Conservation (phyloP, 23 tunicate species). For the Clavelina lepadiformis region DNA sequence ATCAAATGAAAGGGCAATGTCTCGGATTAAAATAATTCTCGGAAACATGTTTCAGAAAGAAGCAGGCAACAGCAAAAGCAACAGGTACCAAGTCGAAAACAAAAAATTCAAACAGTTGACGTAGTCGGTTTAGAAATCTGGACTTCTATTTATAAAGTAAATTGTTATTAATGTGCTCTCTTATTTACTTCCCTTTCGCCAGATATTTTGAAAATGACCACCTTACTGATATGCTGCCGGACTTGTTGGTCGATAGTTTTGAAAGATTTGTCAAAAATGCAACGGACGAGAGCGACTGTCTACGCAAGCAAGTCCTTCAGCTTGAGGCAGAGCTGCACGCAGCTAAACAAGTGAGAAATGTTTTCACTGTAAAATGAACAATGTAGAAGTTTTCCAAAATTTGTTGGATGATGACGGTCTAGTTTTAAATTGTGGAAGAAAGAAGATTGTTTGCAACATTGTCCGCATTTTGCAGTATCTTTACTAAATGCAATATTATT, state of each 20-base stretch:
- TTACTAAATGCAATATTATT: neutral
- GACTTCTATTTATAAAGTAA: too few species aligned
- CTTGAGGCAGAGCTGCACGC: conserved; percentile 65
- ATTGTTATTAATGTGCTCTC: too few species aligned
- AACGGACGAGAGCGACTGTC: conserved; percentile 51
- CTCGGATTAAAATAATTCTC: conserved; percentile 22
- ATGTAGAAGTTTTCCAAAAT: too few species aligned
- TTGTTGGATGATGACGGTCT: too few species aligned
- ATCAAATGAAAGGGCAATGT: conserved; percentile 43
- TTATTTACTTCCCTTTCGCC: too few species aligned
- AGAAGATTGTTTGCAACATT: neutral
- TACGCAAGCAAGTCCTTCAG: conserved; percentile 50
- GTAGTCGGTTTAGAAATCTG: too few species aligned
- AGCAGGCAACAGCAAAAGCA: conserved; percentile 11
- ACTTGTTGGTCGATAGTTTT: conserved; percentile 32
- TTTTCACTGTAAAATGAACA: too few species aligned
- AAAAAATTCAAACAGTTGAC: too few species aligned
- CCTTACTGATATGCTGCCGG: conserved; percentile 43
- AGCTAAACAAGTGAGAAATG: conserved; percentile 46
- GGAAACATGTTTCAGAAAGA: conserved; percentile 20
- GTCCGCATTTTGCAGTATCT: neutral
- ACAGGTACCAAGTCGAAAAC: too few species aligned
- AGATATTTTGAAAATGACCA: conserved; percentile 14
- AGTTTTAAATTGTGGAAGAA: neutral
- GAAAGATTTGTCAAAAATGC: conserved; percentile 32